Base-by-base conservation (phyloP, 2,888 invertebrate genomes). In the Lasioglossum pauxillum region DNA sequence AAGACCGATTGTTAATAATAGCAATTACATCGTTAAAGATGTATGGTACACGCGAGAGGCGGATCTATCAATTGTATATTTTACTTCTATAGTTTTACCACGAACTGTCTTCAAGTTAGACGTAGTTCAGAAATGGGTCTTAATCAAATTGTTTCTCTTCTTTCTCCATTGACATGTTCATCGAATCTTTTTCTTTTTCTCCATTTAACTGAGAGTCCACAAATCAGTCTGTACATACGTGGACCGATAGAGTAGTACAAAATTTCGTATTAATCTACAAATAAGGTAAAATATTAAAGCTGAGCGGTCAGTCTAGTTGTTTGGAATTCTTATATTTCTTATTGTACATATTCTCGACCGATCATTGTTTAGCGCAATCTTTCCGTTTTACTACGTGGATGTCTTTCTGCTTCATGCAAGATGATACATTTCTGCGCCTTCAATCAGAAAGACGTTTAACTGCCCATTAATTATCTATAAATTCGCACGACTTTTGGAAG, bases 61-160 rank as follows among this genome's bases (percentile, higher is more conserved):
- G 49, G 82, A 69, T 64, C 74, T 78, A 86, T 78, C 49, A 57
- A 80, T 82, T 88, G 88, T 88, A 88, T 80, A 88, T 88, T 88
- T 88, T 83, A 88, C 60, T 82, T 85, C 76, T 78, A 35, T 86
- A 86, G 76, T 86, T 82, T 64, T 75, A 85, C 72, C 49, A 75
- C n/a, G 49, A 73, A 69, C 78, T 71, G 67, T 84, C 74, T 84
- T 79, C 80, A 44, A 81, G 71, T 79, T 81, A 82, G 75, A n/a
- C 78, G 57, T 76, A 84, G 71, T 84, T 88, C 10, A 49, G 72
- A 72, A 31, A 64, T 27, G 81, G 83, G 79, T 83, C 72, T 77
- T 72, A 75, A 84, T 83, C 75, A 80, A 88, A 80, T 83, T 78
- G 69, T 79, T 73, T 49, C 27, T 74, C 73, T 35, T 31, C 72